A percentile compares a stretch with the other conserved stretches of the same genome.
These are phyloP conservation scores for Anabacerthia variegaticeps DNA, from an alignment of 2,797 vertebrate genomes.

Conservation along the genomic window DNA sequence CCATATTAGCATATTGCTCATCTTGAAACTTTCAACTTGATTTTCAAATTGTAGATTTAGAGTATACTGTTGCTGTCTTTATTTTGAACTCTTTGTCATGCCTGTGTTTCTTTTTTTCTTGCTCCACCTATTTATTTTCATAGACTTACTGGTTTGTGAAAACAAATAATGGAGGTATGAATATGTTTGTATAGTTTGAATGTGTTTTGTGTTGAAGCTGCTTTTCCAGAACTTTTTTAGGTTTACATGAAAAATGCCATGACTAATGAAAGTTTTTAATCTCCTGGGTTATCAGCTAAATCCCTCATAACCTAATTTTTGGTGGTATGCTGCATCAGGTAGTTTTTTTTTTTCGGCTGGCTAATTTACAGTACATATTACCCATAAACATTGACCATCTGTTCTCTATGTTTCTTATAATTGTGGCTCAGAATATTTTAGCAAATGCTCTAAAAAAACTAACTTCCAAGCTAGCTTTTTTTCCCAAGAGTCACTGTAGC, in stretches of 20 bases:
- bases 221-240: not conserved
- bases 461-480: not conserved
- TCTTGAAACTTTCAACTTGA: not conserved
- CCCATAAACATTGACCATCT: constrained; percentile 36
- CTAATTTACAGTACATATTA: constrained; percentile 25
- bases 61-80: not conserved
- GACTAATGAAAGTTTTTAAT: constrained; percentile 50
- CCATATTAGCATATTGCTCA: not conserved
- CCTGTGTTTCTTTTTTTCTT: not conserved
- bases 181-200: not conserved
- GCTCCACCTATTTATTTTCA: not conserved
- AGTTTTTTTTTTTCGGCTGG: not conserved
- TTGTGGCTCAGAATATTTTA: not conserved
- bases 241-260: constrained; percentile 16
- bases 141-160: not conserved
- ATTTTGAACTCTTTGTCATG: not conserved
- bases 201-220: not conserved
- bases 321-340: constrained; percentile 37
- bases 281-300: constrained; percentile 27
- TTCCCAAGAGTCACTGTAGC: not conserved
- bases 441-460: not conserved
- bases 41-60: not conserved
- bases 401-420: not conserved
- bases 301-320: constrained; percentile 53
- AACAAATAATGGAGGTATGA: not conserved